A percentile compares a stretch with the other conserved stretches of the same genome.
phyloP scores from a whole-genome alignment of 2,888 invertebrate genomes.

The Drosophila melanosoma region DNA sequence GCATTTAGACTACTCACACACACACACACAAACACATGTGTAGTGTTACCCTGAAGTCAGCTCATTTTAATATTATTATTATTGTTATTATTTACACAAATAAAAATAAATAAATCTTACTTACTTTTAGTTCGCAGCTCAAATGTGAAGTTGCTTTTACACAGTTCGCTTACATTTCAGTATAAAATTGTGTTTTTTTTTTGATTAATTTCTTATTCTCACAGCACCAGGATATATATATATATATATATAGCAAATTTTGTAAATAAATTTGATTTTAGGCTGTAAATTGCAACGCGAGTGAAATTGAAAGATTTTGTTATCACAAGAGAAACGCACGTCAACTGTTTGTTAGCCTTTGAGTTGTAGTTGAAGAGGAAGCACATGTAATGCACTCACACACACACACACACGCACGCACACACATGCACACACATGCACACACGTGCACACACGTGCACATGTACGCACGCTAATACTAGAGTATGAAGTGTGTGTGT shows the following conservation, averaged over 20 bases:
- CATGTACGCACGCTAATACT: constrained; percentile 2
- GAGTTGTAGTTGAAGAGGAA: constrained; percentile 50
- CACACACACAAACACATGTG: constrained; percentile 1
- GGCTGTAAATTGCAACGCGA: constrained; percentile 28
- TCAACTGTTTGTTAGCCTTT: constrained; percentile 59
- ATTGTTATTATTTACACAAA: background rate
- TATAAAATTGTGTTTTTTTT: background rate
- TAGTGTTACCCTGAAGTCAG: background rate
- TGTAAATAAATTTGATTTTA: constrained; percentile 4
- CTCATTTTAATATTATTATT: background rate
- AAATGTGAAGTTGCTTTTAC: background rate
- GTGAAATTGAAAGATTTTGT: constrained; percentile 46
- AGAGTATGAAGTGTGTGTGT: constrained; percentile 2
- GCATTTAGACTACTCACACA: background rate
- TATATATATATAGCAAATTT: constrained; percentile 34
- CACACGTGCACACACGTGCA: constrained; percentile 2
- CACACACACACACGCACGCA: constrained; percentile 18
- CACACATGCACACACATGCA: constrained; percentile 15
- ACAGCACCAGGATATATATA: constrained; percentile 57
- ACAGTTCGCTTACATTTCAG: constrained; percentile 12
- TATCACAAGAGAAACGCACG: constrained; percentile 73
- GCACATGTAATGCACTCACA: constrained; percentile 55
- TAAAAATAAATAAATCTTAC: constrained; percentile 8
- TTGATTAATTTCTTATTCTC: constrained; percentile 41
- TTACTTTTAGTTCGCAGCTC: constrained; percentile 16